Evolutionary conservation across 2,113 vertebrate species (phyloP).

Genomic region (Perca schrenkii): DNA sequence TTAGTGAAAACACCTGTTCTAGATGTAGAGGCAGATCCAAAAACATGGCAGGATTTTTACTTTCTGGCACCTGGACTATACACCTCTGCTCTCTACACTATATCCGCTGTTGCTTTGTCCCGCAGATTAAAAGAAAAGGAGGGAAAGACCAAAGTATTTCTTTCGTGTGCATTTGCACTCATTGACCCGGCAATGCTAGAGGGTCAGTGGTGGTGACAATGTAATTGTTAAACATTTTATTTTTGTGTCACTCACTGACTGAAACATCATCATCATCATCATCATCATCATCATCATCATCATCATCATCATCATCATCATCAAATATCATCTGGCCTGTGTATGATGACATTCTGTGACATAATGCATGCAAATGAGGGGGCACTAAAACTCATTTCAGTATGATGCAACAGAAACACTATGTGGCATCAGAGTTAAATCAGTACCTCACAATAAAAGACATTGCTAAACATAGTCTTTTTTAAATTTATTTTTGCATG

Average conservation of each 20-base stretch:
- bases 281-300: background rate
- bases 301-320: too few relatives aligned
- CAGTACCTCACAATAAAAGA: background rate
- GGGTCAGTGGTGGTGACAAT: background rate
- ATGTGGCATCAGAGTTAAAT: slow-evolving; percentile 1
- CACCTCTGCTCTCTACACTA: background rate
- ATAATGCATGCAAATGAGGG: background rate
- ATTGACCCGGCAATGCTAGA: background rate
- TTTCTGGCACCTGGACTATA: too few relatives aligned
- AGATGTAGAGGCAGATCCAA: too few relatives aligned
- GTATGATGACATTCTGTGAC: background rate
- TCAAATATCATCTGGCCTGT: background rate
- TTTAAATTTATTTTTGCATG: too few relatives aligned
- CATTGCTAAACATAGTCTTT: too few relatives aligned
- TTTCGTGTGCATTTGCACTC: slow-evolving; percentile 37
- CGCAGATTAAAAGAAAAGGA: slow-evolving; percentile 39
- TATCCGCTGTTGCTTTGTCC: slow-evolving; percentile 47
- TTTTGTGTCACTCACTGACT: background rate
- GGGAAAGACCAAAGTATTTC: slow-evolving; percentile 7
- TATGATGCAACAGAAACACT: slow-evolving; percentile 1
- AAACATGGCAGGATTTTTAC: too few relatives aligned
- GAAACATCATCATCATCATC: background rate
- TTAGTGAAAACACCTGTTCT: too few relatives aligned
- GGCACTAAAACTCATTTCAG: background rate
- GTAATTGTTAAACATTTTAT: background rate